Conservation (phyloP, 2,888 invertebrate genomes). For the Rhaphigaster nebulosa region DNA sequence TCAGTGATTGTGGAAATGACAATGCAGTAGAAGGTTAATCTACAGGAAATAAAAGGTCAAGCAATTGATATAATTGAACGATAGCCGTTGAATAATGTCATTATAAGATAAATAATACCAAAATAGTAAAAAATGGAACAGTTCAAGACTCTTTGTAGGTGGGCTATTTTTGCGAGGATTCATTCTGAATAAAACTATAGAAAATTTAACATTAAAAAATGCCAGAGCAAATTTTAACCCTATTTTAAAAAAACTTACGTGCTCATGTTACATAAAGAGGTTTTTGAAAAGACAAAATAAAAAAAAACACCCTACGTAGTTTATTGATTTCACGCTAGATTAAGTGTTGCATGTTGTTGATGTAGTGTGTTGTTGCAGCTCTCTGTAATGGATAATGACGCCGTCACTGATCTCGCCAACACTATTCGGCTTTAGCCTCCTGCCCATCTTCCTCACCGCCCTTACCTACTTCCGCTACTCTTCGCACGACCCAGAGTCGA, state of each 20-base stretch:
- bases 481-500: conserved; percentile 85
- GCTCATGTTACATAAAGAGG: not conserved
- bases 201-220: too few species aligned
- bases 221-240: not conserved
- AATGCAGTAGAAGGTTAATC: not conserved
- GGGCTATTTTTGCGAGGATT: too few species aligned
- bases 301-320: not conserved
- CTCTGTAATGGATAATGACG: conserved; percentile 69
- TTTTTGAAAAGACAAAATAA: not conserved
- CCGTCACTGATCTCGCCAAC: conserved; percentile 70
- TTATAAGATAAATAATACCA: too few species aligned
- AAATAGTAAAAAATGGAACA: too few species aligned
- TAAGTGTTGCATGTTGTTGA: conserved; percentile 45
- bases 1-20: not conserved
- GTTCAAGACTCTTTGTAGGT: too few species aligned
- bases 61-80: not conserved
- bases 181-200: too few species aligned
- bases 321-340: conserved; percentile 8
- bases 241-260: not conserved
- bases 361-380: conserved; percentile 58
- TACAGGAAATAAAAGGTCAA: not conserved
- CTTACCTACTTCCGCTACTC: conserved; percentile 86
- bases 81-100: not conserved
- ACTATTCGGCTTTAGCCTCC: conserved; percentile 72
- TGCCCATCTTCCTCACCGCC: conserved; percentile 86